Evolutionary conservation across 2,113 vertebrate genomes (phyloP).

Genomic region (Centropus unirufus): DNA sequence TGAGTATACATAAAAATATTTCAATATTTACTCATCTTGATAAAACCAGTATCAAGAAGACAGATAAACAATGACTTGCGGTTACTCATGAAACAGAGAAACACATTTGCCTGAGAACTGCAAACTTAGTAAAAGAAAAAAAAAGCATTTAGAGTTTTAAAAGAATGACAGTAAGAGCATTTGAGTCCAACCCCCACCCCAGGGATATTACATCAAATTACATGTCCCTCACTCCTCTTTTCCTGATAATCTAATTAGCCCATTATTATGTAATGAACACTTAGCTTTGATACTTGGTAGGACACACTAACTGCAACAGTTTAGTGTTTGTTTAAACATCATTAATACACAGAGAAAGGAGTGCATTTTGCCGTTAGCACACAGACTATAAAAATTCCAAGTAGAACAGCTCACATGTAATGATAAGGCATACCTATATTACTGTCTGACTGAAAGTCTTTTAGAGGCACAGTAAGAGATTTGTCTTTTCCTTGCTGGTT

Average conservation of each 20-base stretch:
- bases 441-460: conserved; percentile 91
- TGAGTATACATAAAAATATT: background rate
- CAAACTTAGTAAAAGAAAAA: background rate
- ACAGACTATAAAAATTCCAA: background rate
- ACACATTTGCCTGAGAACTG: background rate
- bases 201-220: background rate
- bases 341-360: background rate
- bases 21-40: background rate
- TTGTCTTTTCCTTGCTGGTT: conserved; percentile 91
- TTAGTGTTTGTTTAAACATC: background rate
- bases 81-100: background rate
- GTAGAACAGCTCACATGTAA: background rate
- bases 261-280: background rate
- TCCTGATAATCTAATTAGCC: background rate
- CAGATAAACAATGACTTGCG: background rate
- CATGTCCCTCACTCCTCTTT: background rate
- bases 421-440: conserved; percentile 55
- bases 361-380: background rate
- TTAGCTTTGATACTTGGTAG: background rate
- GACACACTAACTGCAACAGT: background rate
- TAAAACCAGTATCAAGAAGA: background rate
- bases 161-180: background rate
- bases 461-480: conserved; percentile 88
- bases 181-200: background rate
- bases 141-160: background rate